Evolutionary conservation across 2,888 invertebrate species (phyloP).

Genomic region (Steinernema carpocapsae): DNA sequence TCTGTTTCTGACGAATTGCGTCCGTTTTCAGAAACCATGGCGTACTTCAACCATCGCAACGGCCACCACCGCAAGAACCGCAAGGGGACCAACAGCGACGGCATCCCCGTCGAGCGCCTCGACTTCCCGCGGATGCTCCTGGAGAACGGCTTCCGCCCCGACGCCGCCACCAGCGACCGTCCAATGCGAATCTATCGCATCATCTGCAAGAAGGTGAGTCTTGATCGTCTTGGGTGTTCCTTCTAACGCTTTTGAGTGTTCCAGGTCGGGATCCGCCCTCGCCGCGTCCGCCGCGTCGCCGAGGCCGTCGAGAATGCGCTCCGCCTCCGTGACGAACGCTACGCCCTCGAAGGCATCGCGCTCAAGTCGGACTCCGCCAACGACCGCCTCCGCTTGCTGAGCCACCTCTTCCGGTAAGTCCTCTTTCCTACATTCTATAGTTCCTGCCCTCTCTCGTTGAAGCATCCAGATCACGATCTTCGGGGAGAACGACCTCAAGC

Average conservation of each 20-base stretch:
- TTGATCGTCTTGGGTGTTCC: not conserved
- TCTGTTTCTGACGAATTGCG: no score
- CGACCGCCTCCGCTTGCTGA: constrained; percentile 4
- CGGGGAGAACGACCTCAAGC: not conserved
- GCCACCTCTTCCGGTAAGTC: not conserved
- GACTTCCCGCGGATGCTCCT: not conserved
- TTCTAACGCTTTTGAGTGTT: not conserved
- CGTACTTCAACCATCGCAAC: no score
- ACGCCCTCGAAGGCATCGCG: not conserved
- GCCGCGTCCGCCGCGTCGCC: not conserved
- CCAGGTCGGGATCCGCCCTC: not conserved
- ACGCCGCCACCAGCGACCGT: not conserved
- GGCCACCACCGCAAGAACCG: no score
- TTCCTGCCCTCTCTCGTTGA: not conserved
- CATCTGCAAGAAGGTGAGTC: not conserved
- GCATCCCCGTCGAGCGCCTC: not conserved
- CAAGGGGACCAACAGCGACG: no score
- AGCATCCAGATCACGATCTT: not conserved
- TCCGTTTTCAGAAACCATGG: no score
- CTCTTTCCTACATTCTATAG: not conserved
- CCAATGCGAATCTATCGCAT: not conserved
- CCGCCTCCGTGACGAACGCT: not conserved
- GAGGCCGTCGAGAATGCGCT: not conserved
- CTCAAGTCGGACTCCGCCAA: not conserved
- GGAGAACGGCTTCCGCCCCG: not conserved